Conservation (phyloP, 2,113 vertebrate genomes). For the Thymallus thymallus region DNA sequence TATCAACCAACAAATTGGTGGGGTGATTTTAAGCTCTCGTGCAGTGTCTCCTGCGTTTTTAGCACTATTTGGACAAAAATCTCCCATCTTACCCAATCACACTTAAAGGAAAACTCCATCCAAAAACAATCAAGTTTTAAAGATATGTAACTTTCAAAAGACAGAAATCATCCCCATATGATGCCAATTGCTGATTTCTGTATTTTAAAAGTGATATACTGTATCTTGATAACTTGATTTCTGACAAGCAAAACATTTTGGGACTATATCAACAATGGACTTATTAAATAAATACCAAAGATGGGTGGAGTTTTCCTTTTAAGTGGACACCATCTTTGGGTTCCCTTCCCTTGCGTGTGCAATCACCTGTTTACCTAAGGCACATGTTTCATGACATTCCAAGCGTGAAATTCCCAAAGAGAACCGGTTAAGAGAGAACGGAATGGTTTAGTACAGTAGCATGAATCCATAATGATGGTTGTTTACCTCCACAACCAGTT, state of each 20-base stretch:
- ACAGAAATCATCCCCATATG: too few relatives aligned
- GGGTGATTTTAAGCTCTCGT: constrained; percentile 31
- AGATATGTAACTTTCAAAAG: too few relatives aligned
- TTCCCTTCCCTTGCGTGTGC: constrained; percentile 69
- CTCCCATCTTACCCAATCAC: constrained; percentile 11
- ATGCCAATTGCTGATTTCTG: too few relatives aligned
- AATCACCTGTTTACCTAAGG: constrained; percentile 86
- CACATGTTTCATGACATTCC: constrained; percentile 71
- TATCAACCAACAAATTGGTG: background rate
- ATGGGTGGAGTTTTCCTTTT: too few relatives aligned
- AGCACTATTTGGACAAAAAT: constrained; percentile 27
- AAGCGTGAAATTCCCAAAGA: background rate
- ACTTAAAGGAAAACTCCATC: background rate
- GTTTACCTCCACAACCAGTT: background rate
- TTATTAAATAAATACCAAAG: too few relatives aligned
- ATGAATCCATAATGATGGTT: background rate
- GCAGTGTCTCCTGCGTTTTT: constrained; percentile 32
- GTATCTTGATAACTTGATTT: too few relatives aligned
- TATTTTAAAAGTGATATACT: too few relatives aligned
- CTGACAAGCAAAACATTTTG: too few relatives aligned
- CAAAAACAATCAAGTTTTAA: too few relatives aligned
- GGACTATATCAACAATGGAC: too few relatives aligned
- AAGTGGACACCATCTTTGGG: constrained; percentile 43
- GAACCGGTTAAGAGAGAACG: background rate
- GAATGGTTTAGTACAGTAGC: background rate